Percentiles rank a stretch among this genome's conserved stretches.
These are phyloP conservation scores for Orestias chungarensis DNA, from an alignment of 2,797 vertebrate species.

Conservation along the genomic window DNA sequence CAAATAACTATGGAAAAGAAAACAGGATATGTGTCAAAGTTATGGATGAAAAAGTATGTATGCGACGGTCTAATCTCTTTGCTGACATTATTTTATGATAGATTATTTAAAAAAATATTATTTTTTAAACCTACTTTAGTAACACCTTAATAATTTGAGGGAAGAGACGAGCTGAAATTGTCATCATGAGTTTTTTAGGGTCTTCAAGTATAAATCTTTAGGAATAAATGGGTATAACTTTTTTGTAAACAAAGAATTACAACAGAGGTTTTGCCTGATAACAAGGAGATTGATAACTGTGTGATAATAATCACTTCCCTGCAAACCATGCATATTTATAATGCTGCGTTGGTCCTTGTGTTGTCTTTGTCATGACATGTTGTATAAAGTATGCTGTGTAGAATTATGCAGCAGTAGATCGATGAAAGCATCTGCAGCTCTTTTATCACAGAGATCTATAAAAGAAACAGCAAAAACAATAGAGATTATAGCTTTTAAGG, in stretches of 20 bases:
- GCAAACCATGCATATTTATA: slow-evolving; percentile 31
- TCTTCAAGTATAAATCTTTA: slow-evolving; percentile 24
- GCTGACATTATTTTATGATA: background rate
- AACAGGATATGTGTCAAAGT: background rate
- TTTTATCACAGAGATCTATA: background rate
- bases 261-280: slow-evolving; percentile 31
- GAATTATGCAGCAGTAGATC: background rate
- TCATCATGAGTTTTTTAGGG: slow-evolving; percentile 10
- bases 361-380: slow-evolving; percentile 9
- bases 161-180: slow-evolving; percentile 16
- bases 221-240: slow-evolving; percentile 26
- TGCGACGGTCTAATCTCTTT: background rate
- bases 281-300: slow-evolving; percentile 15
- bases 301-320: slow-evolving; percentile 45
- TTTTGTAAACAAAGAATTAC: slow-evolving; percentile 14
- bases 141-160: slow-evolving; percentile 27
- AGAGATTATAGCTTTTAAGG: background rate
- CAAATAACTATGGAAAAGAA: background rate
- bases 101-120: background rate
- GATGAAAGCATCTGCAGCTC: background rate
- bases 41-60: background rate
- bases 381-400: background rate
- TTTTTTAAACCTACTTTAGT: slow-evolving; percentile 11
- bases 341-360: slow-evolving; percentile 26
- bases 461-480: background rate